These are phyloP conservation scores for Tenrec ecaudatus DNA, from an alignment of 2,113 vertebrate species.

Conservation along the genomic window DNA sequence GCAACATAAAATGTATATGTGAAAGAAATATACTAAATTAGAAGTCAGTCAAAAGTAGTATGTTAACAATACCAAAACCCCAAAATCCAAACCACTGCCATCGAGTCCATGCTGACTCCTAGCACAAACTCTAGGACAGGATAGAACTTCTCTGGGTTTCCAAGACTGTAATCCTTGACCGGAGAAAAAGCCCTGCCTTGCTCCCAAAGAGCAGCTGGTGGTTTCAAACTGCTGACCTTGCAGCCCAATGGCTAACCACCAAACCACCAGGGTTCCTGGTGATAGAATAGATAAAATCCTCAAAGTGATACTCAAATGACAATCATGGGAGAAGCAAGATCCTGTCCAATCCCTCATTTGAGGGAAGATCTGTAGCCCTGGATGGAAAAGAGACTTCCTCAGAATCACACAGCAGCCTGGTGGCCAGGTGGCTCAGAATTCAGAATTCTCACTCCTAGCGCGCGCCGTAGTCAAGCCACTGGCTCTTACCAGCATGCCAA, in stretches of 20 bases:
- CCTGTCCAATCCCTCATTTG: background rate
- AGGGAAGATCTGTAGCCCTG: background rate
- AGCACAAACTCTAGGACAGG: too few species aligned
- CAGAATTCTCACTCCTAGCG: background rate
- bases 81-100: too few species aligned
- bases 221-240: too few species aligned
- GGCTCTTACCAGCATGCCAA: background rate
- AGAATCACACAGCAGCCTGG: slow-evolving; percentile 25
- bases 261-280: too few species aligned
- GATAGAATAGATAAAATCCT: background rate
- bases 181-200: too few species aligned
- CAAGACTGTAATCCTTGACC: too few species aligned
- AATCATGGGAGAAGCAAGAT: background rate
- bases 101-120: too few species aligned
- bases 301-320: background rate
- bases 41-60: background rate
- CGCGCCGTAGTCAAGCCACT: background rate
- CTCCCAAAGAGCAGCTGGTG: too few species aligned
- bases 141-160: too few species aligned
- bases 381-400: background rate
- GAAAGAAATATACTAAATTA: background rate
- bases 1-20: background rate
- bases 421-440: background rate
- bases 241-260: too few species aligned
- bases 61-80: background rate